These are phyloP conservation scores for Mycteria americana DNA, from an alignment of 2,797 vertebrate genomes.

Conservation along the genomic window DNA sequence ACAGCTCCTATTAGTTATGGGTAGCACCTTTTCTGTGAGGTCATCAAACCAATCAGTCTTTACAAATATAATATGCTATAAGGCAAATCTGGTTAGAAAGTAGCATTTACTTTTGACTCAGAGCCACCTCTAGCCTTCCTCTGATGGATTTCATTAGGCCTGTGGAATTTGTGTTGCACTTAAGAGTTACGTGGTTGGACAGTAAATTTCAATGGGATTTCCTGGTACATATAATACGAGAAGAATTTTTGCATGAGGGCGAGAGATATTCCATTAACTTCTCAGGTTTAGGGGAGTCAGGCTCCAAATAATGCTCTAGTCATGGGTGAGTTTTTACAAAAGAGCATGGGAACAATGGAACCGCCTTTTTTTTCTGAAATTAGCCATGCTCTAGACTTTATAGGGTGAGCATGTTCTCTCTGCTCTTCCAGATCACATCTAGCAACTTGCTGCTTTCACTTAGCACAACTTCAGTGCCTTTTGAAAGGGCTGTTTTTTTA, in stretches of 20 bases:
- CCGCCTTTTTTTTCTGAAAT: neutral
- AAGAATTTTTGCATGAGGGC: neutral
- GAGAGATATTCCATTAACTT: neutral
- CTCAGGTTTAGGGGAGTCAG: neutral
- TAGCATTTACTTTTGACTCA: neutral
- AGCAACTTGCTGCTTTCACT: neutral
- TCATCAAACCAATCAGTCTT: neutral
- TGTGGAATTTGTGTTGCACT: neutral
- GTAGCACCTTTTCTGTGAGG: neutral
- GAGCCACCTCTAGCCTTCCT: neutral
- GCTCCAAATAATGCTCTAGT: neutral
- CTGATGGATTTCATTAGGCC: neutral
- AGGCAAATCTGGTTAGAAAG: neutral
- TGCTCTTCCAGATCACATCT: neutral
- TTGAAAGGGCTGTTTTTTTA: slow-evolving; percentile 18
- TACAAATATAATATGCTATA: neutral
- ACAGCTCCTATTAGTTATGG: slow-evolving; percentile 12
- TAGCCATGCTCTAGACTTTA: neutral
- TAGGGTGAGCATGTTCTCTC: neutral
- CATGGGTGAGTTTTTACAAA: neutral
- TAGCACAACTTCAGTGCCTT: neutral
- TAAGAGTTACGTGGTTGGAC: neutral
- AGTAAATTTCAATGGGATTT: neutral
- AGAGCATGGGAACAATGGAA: neutral
- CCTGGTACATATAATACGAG: neutral